These are phyloP conservation scores for Leucoraja ocellata DNA, from an alignment of 2,797 vertebrate species.

Conservation along the genomic window DNA sequence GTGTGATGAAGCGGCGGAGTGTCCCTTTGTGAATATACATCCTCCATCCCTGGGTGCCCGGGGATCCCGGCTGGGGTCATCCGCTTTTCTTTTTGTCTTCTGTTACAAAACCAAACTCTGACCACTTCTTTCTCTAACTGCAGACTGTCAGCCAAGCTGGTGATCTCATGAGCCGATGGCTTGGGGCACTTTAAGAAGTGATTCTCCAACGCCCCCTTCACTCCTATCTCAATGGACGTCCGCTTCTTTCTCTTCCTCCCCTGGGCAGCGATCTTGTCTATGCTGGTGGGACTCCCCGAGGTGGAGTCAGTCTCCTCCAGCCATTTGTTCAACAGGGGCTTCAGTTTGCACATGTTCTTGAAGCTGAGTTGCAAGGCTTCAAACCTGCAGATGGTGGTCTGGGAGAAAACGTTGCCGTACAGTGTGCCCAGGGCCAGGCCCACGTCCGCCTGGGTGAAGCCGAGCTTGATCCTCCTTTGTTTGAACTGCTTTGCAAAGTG, in stretches of 20 bases:
- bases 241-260: constrained; percentile 98
- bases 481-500: constrained; percentile 96
- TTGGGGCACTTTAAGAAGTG: constrained; percentile 99
- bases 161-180: constrained; percentile 97
- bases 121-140: constrained; percentile 99
- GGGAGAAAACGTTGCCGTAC: constrained; percentile 92
- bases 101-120: constrained; percentile 99
- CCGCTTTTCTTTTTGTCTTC: constrained; percentile 98
- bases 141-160: constrained; percentile 85
- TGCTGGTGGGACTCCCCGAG: constrained; percentile 91
- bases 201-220: constrained; percentile 95
- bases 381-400: constrained; percentile 93
- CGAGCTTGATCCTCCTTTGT: constrained; percentile 90
- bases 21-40: constrained; percentile 92
- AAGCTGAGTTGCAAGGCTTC: constrained; percentile 93
- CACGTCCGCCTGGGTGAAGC: constrained; percentile 93
- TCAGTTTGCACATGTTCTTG: constrained; percentile 98
- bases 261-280: constrained; percentile 98
- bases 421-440: constrained; percentile 87
- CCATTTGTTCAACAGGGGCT: constrained; percentile 96
- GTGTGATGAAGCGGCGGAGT: constrained; percentile 84
- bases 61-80: constrained; percentile 81
- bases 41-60: constrained; percentile 95
- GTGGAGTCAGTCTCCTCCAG: constrained; percentile 98
- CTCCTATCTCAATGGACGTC: constrained; percentile 96